These are phyloP conservation scores for Phrynocephalus vlangalii DNA, from an alignment of 2,797 vertebrate species.

Conservation along the genomic window DNA sequence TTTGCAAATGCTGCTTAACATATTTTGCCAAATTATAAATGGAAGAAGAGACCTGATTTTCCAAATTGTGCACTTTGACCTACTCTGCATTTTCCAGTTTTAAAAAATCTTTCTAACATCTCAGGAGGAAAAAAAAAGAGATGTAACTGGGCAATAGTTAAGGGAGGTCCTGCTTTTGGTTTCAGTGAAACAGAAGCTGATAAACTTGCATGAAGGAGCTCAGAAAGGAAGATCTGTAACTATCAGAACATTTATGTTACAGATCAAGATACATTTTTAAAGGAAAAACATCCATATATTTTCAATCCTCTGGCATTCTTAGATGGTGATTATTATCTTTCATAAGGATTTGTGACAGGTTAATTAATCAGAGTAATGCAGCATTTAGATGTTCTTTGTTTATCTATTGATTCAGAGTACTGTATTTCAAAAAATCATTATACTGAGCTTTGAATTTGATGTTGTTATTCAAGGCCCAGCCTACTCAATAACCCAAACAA, in stretches of 20 bases:
- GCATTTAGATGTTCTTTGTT: not conserved
- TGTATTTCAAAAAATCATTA: not conserved
- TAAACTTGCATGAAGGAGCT: constrained; percentile 20
- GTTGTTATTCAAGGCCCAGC: constrained; percentile 5
- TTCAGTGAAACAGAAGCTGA: constrained; percentile 12
- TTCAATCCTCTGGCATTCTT: not conserved
- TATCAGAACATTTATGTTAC: not conserved
- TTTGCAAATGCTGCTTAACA: constrained; percentile 14
- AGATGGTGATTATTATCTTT: not conserved
- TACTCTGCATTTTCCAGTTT: constrained; percentile 13
- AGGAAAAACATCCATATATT: not conserved
- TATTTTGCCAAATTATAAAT: not conserved
- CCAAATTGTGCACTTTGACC: not conserved
- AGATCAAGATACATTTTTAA: not conserved
- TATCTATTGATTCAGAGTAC: not conserved
- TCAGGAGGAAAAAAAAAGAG: constrained; percentile 6
- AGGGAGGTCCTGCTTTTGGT: not conserved
- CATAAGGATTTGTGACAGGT: not conserved
- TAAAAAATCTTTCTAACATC: constrained; percentile 31
- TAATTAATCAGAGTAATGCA: not conserved
- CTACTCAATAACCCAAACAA: not conserved
- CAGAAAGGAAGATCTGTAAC: not conserved
- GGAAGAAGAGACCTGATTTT: not conserved
- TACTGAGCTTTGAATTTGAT: not conserved
- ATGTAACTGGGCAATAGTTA: not conserved